phyloP scores from a whole-genome alignment of 2,888 invertebrate genomes.

The Onthophagus sagittarius region DNA sequence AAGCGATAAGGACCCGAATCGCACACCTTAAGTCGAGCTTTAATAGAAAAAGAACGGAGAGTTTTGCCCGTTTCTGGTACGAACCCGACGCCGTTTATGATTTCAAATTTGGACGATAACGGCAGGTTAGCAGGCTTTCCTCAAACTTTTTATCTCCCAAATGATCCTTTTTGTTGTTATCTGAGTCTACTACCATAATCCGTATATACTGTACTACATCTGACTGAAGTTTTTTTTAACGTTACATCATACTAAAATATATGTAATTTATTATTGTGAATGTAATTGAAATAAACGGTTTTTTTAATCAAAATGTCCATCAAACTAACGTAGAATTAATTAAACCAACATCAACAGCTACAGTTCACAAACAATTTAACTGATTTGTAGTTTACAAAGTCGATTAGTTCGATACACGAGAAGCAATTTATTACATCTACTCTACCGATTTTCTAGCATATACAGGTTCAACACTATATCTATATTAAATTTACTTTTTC shows the following conservation, averaged over 20 bases:
- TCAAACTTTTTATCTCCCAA: conserved; percentile 5
- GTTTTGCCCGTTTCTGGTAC: neutral
- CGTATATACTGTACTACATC: neutral
- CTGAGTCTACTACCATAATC: conserved; percentile 5
- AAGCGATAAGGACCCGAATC: conserved; percentile 6
- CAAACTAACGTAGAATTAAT: too few species aligned
- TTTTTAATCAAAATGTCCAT: too few species aligned
- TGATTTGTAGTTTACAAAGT: too few species aligned
- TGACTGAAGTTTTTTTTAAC: neutral
- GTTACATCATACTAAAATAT: neutral
- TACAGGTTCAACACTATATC: too few species aligned
- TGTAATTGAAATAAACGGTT: too few species aligned
- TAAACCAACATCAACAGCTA: too few species aligned
- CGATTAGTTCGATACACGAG: too few species aligned
- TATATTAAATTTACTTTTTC: too few species aligned
- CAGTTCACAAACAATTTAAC: too few species aligned
- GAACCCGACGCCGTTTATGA: neutral
- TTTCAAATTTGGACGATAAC: conserved; percentile 9
- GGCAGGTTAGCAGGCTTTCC: conserved; percentile 1
- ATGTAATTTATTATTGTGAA: too few species aligned
- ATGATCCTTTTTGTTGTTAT: conserved; percentile 7
- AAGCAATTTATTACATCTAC: too few species aligned
- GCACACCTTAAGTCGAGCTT: conserved; percentile 12
- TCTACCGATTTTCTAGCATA: too few species aligned
- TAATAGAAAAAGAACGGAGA: conserved; percentile 10